phyloP scores from a whole-genome alignment of 2,113 vertebrate species.

The Tragelaphus strepsiceros region DNA sequence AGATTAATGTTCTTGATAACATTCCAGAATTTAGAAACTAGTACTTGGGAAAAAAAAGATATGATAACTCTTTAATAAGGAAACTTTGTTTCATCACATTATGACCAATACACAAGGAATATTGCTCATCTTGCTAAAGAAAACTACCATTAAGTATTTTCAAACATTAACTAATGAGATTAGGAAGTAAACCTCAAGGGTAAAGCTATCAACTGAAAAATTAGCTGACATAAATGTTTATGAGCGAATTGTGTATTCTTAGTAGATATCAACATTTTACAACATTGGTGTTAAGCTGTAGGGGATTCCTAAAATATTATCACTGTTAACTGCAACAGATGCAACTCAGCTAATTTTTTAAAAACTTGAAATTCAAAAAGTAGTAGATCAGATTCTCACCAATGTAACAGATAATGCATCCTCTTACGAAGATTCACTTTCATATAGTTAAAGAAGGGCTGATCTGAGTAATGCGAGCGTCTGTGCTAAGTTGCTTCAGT shows the following conservation, averaged over 20 bases:
- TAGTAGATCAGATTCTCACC: not conserved
- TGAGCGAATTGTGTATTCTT: not conserved
- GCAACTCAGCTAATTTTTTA: not conserved
- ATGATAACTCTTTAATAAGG: not conserved
- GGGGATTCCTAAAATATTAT: not conserved
- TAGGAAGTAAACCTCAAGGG: not conserved
- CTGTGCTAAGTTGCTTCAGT: not conserved
- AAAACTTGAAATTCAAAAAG: conserved; percentile 12
- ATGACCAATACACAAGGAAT: not conserved
- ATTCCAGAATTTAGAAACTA: not conserved
- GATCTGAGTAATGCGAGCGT: not conserved
- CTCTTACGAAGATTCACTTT: conserved; percentile 21
- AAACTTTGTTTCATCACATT: not conserved
- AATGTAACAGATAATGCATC: not conserved
- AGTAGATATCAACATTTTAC: not conserved
- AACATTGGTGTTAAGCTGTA: not conserved
- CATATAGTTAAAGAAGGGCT: not conserved
- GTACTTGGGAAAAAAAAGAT: not conserved
- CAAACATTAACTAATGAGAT: conserved; percentile 20
- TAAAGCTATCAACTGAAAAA: conserved; percentile 33
- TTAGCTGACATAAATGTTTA: conserved; percentile 40
- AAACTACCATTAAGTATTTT: conserved; percentile 16
- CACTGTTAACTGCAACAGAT: conserved; percentile 8
- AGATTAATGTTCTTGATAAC: not conserved
- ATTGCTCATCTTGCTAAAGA: not conserved